Evolutionary conservation across 2,113 vertebrate genomes (phyloP).

Genomic region (Saccopteryx leptura): DNA sequence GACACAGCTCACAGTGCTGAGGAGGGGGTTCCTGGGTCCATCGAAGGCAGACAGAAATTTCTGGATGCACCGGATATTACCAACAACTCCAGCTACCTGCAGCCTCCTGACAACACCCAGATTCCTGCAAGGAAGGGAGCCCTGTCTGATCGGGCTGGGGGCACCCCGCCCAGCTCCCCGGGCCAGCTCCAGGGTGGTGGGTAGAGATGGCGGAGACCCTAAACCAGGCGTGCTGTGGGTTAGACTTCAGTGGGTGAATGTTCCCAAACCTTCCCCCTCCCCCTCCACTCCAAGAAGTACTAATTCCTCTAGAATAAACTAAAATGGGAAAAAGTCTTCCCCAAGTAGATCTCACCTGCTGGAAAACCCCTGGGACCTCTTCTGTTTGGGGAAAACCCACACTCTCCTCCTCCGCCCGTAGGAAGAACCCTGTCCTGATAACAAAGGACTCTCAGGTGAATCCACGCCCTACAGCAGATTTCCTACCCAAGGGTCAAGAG

Average conservation of each 20-base stretch:
- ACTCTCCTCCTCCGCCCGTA: not conserved
- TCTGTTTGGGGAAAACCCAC: not conserved
- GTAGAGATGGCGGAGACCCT: not conserved
- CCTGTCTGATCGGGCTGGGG: too few relatives aligned
- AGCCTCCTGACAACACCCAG: not conserved
- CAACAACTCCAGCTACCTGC: not conserved
- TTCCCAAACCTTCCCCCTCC: not conserved
- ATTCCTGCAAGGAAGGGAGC: not conserved
- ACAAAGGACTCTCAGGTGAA: not conserved
- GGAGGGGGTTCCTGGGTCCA: not conserved
- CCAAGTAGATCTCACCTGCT: not conserved
- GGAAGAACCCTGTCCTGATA: not conserved
- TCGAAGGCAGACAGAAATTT: not conserved
- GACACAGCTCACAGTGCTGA: too few relatives aligned
- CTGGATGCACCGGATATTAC: not conserved
- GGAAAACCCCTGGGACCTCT: not conserved
- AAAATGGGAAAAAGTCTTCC: not conserved
- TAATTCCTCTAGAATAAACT: not conserved
- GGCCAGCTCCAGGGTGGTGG: not conserved
- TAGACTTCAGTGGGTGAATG: not conserved
- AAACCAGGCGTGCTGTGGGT: not conserved
- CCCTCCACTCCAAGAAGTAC: not conserved
- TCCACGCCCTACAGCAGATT: not conserved
- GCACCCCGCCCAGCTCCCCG: not conserved
- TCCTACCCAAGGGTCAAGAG: not conserved